phyloP scores from a whole-genome alignment of 2,797 vertebrate genomes.

The Paratrypauchen microcephalus region DNA sequence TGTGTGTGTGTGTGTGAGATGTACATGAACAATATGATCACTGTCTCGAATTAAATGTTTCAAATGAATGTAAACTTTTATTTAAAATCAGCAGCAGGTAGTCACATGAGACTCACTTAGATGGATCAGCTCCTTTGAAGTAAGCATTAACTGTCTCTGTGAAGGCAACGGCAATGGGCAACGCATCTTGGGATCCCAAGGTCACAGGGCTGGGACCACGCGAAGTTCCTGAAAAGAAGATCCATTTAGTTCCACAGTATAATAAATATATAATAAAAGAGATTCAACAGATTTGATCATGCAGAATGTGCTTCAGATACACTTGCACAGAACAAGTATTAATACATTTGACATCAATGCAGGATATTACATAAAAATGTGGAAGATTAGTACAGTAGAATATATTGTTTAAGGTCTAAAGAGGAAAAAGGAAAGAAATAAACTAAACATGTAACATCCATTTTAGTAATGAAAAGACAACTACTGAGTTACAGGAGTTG shows the following conservation, averaged over 20 bases:
- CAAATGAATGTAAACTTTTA: background rate
- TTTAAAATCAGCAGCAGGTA: background rate
- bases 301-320: constrained; percentile 28
- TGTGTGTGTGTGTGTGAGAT: background rate
- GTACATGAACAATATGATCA: background rate
- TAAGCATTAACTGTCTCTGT: constrained; percentile 98
- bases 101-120: constrained; percentile 86
- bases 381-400: background rate
- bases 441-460: constrained; percentile 22
- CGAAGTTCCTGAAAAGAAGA: constrained; percentile 85
- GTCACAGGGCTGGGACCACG: constrained; percentile 97
- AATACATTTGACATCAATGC: constrained; percentile 23
- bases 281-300: constrained; percentile 35
- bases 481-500: constrained; percentile 38
- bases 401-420: constrained; percentile 8
- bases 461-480: constrained; percentile 24
- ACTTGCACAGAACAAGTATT: constrained; percentile 19
- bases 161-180: constrained; percentile 96
- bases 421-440: constrained; percentile 14
- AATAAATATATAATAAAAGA: constrained; percentile 9
- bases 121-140: constrained; percentile 99
- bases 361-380: constrained; percentile 20
- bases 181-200: constrained; percentile 90
- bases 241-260: constrained; percentile 14
- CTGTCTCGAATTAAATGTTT: background rate